Base-by-base conservation (phyloP, 2,888 invertebrate species). In the Apodemia zela region DNA sequence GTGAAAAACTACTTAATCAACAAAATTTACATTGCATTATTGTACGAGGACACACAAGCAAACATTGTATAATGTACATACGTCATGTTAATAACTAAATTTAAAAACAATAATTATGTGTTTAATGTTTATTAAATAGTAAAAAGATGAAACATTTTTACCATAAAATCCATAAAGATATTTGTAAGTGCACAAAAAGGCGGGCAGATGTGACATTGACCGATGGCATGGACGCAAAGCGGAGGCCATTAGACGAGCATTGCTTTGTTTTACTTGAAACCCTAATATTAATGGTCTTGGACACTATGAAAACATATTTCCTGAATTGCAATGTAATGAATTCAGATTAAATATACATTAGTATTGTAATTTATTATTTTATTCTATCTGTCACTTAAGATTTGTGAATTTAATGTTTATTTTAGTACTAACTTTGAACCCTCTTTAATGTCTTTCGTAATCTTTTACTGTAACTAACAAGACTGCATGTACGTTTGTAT, bases 171-270 rank as follows among this genome's bases (percentile, higher is more conserved):
- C 57, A 68, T 38, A 38, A 38, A 71, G 75, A 71, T 72, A 73
- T 75, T 74, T 79, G 79, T 82, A 80, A 81, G 82, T 78, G 81
- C 76, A 83, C 84, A 87, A 87, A 88, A 87, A 42, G 82, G 78
- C 76, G 72, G 75, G 72, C 72, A 76, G 78, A 77, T 71, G 76
- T 80, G 88, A 88, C 88, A 72, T 82, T 88, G 88, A 88, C 81
- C 81, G 88, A 88, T 88, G 77, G 77, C 84, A 84, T 82, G 79
- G 83, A 87, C 86, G 78, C 42, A 42, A 77, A 71, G 71, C 68
- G 69, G 21, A 63, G 71, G 75, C 82, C 85, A 87, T 87, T 87
- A 87, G 82, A 73, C 73, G 71, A 75, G 63, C 68, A 77, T 68
- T 79, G 81, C 79, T 79, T 80, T 83, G 79, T 79, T 84, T 79